A percentile compares a stretch with the other conserved stretches of the same genome.
Evolutionary conservation across 2,113 vertebrate species (phyloP).

Genomic region (Haemorhous mexicanus): DNA sequence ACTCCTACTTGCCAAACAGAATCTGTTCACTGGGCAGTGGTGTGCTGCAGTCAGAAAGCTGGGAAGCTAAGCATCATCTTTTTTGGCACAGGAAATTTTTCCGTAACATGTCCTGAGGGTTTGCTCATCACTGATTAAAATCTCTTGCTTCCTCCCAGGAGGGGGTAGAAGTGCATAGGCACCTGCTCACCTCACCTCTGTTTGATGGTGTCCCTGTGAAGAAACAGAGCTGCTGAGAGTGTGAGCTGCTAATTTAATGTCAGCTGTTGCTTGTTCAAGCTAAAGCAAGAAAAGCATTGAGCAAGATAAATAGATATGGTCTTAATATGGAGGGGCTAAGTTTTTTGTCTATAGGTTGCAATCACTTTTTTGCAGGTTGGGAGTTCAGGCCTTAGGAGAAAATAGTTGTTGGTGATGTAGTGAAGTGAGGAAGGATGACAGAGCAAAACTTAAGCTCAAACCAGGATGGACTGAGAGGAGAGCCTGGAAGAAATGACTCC

Average conservation of each 20-base stretch:
- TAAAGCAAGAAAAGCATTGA: not conserved
- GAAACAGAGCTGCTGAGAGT: not conserved
- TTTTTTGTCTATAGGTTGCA: not conserved
- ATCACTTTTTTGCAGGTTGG: not conserved
- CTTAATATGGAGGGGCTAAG: not conserved
- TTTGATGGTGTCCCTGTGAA: not conserved
- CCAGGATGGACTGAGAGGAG: not conserved
- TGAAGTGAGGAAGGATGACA: not conserved
- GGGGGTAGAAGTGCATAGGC: not conserved
- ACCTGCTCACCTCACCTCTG: not conserved
- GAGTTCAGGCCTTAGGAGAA: not conserved
- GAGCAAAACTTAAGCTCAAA: not conserved
- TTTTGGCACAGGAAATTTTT: not conserved
- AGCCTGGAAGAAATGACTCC: not conserved
- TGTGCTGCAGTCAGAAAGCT: accelerated
- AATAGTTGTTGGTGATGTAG: not conserved
- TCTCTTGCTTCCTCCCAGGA: not conserved
- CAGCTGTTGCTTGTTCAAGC: not conserved
- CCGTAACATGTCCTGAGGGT: not conserved
- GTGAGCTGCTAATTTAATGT: not conserved
- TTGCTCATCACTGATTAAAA: not conserved
- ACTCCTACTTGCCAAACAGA: not conserved
- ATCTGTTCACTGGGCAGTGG: too few species aligned
- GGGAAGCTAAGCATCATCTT: not conserved
- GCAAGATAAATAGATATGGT: not conserved